Evolutionary conservation across 1,140 invertebrate genomes (phyloP).

Genomic region (Camponotus vicinus): DNA sequence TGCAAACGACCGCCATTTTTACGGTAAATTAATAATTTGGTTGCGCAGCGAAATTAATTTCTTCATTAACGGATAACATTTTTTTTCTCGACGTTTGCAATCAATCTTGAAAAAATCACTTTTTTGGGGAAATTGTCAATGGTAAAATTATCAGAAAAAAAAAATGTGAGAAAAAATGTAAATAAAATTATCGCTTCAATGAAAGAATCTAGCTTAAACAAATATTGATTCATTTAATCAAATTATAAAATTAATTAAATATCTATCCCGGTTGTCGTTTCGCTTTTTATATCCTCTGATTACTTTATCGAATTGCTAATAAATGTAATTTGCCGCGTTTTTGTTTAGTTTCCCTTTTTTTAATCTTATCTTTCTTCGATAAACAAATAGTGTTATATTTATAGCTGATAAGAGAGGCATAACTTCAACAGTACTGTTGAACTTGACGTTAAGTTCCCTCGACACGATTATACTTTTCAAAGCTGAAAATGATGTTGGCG

Average conservation of each 20-base stretch:
- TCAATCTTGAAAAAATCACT: neutral
- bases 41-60: neutral
- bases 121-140: too few species aligned
- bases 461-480: slow-evolving; percentile 42
- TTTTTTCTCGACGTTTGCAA: neutral
- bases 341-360: neutral
- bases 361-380: neutral
- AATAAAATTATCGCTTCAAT: neutral
- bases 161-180: too few species aligned
- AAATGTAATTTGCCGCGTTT: neutral
- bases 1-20: slow-evolving; percentile 17
- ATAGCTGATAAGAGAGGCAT: slow-evolving; percentile 39
- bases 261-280: too few species aligned
- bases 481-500: slow-evolving; percentile 66
- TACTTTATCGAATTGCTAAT: neutral
- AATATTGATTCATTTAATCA: neutral
- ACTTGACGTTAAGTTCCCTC: slow-evolving; percentile 69
- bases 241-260: neutral
- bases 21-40: neutral
- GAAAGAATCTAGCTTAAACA: neutral
- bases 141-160: neutral
- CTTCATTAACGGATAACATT: neutral
- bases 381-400: slow-evolving; percentile 11
- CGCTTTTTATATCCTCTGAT: neutral
- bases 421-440: slow-evolving; percentile 64